Evolutionary conservation across 2,113 vertebrate genomes (phyloP).

Genomic region (Formicarius rufipectus): DNA sequence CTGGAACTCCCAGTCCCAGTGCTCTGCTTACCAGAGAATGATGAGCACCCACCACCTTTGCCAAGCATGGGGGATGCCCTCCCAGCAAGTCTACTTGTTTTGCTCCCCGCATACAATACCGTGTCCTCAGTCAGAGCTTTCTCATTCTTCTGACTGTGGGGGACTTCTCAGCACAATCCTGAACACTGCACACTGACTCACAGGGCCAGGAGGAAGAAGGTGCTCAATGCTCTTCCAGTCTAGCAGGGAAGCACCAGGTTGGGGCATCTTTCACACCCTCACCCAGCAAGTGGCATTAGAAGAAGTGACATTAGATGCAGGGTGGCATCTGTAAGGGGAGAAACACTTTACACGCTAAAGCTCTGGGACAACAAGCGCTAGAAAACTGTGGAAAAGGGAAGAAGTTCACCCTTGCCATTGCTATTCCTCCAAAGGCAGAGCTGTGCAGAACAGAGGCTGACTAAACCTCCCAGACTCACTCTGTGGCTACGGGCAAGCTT

Average conservation of each 20-base stretch:
- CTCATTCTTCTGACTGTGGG: fast-evolving
- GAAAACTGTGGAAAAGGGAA: not conserved
- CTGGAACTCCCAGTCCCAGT: not conserved
- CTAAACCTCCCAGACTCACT: not conserved
- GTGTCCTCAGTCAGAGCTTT: fast-evolving
- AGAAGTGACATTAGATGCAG: not conserved
- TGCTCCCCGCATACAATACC: fast-evolving
- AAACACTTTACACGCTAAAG: fast-evolving
- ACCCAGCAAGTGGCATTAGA: not conserved
- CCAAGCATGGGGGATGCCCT: fast-evolving
- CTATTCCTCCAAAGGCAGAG: not conserved
- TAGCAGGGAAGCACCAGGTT: not conserved
- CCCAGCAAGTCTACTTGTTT: not conserved
- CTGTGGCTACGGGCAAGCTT: not conserved
- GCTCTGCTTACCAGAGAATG: not conserved
- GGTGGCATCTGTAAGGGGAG: not conserved
- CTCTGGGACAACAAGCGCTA: not conserved
- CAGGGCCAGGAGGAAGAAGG: not conserved
- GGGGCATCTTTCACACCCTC: not conserved
- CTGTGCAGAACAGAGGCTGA: not conserved
- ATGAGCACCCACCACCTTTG: not conserved
- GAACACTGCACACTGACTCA: not conserved
- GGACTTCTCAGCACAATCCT: not conserved
- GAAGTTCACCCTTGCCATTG: not conserved
- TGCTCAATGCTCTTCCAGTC: not conserved